phyloP scores from a whole-genome alignment of 1,140 invertebrate species.

The Sitobion miscanthi region DNA sequence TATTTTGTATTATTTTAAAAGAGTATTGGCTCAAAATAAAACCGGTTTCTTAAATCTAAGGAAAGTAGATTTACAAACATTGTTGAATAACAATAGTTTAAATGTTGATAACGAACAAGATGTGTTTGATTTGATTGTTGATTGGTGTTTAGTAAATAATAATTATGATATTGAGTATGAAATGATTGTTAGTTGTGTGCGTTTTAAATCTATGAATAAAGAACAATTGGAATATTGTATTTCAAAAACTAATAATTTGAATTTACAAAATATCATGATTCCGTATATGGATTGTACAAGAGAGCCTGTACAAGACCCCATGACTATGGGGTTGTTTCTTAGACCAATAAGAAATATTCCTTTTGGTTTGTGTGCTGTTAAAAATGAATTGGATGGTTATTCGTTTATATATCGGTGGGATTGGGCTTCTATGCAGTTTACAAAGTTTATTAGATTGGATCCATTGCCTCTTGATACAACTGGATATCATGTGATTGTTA shows the following conservation, averaged over 20 bases:
- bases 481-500: slow-evolving; percentile 23
- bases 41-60: background rate
- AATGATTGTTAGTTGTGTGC: slow-evolving; percentile 6
- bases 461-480: slow-evolving; percentile 24
- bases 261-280: background rate
- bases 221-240: background rate
- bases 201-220: background rate
- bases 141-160: background rate
- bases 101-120: background rate
- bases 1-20: slow-evolving; percentile 17
- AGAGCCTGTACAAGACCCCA: background rate
- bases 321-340: background rate
- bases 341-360: background rate
- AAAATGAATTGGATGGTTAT: slow-evolving; percentile 21
- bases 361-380: slow-evolving; percentile 19
- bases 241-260: background rate
- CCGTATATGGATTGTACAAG: background rate
- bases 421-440: background rate
- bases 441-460: slow-evolving; percentile 3
- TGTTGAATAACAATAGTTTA: slow-evolving; percentile 13
- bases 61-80: slow-evolving; percentile 8
- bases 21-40: background rate
- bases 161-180: background rate
- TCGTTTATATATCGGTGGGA: slow-evolving; percentile 8
- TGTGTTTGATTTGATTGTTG: slow-evolving; percentile 20